Percentiles rank a stretch among this genome's conserved stretches.
These are phyloP conservation scores for Lepus oiostolus DNA, from an alignment of 2,797 vertebrate species.

Conservation along the genomic window DNA sequence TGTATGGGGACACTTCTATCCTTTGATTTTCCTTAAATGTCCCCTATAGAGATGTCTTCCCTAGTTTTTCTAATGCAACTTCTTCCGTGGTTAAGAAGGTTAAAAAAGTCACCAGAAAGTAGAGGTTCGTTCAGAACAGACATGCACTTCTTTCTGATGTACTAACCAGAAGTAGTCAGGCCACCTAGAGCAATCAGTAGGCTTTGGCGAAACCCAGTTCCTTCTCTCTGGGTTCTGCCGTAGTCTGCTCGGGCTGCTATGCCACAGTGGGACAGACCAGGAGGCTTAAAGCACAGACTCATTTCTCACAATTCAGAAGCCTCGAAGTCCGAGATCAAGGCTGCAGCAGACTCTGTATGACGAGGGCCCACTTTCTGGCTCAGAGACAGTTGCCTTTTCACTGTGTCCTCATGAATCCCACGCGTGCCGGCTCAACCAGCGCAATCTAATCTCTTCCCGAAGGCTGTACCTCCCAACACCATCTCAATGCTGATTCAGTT, in stretches of 20 bases:
- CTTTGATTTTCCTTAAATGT: background rate
- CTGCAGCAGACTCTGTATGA: background rate
- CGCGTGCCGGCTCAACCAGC: background rate
- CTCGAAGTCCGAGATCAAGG: background rate
- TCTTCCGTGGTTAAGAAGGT: background rate
- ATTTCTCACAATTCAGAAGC: background rate
- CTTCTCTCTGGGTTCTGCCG: background rate
- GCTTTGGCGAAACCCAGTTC: fast-evolving
- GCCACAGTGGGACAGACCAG: background rate
- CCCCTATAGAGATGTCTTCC: background rate
- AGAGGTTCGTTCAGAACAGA: background rate
- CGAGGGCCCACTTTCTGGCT: background rate
- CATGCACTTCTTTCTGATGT: background rate
- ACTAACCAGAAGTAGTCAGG: background rate
- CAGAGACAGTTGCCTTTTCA: background rate
- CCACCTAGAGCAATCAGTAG: too few relatives aligned
- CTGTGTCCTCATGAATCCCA: background rate
- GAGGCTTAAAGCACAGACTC: background rate
- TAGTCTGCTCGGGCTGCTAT: background rate
- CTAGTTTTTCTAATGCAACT: background rate
- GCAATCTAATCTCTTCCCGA: background rate
- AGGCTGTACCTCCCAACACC: background rate
- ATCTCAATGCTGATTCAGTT: background rate
- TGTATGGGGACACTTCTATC: background rate
- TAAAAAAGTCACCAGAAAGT: background rate